Conservation (phyloP, 2,113 vertebrate genomes). For the Rhinopithecus roxellana region DNA sequence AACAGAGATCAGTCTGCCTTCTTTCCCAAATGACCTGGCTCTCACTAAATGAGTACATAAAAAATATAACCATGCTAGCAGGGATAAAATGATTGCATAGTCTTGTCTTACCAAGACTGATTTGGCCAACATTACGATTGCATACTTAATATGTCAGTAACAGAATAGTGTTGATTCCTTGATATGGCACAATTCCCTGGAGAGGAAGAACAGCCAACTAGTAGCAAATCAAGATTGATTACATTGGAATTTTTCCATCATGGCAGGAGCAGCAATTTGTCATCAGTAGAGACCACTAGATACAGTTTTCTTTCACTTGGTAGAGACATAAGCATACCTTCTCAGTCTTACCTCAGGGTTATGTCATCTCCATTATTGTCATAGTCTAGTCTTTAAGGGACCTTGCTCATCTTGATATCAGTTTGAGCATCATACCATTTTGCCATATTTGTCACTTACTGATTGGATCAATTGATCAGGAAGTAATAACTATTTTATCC, state of each 20-base stretch:
- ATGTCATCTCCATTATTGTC: not conserved
- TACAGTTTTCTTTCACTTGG: not conserved
- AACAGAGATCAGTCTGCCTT: not conserved
- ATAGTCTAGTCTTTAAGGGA: not conserved
- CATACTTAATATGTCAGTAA: not conserved
- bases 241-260: constrained; percentile 27
- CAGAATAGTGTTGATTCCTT: not conserved
- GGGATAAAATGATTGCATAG: not conserved
- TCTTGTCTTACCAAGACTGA: not conserved
- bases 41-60: not conserved
- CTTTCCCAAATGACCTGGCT: not conserved
- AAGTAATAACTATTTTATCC: not conserved
- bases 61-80: not conserved
- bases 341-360: not conserved
- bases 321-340: not conserved
- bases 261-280: constrained; percentile 14
- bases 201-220: not conserved
- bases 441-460: not conserved
- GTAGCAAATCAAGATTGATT: constrained; percentile 43
- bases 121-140: not conserved
- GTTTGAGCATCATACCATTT: not conserved
- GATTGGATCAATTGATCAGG: not conserved
- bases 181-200: not conserved
- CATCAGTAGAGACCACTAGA: not conserved
- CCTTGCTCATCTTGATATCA: not conserved